Evolutionary conservation across 2,888 invertebrate species (phyloP).

Genomic region (Ephialtes manifestator): DNA sequence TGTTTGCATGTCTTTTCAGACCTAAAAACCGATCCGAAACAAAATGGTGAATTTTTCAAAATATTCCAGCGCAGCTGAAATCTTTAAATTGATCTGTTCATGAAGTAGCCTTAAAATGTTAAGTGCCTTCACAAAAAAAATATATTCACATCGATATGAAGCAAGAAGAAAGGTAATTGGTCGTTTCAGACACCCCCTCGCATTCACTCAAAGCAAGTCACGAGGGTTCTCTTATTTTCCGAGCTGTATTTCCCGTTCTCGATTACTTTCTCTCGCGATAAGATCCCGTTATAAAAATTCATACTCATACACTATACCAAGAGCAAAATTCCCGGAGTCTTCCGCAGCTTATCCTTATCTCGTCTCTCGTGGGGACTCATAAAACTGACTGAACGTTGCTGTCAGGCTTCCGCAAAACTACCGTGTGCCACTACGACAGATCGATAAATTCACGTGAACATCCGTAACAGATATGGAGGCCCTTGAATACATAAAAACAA

Average conservation of each 20-base stretch:
- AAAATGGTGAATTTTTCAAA: neutral
- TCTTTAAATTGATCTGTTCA: neutral
- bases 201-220: constrained; percentile 57
- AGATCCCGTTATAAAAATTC: constrained; percentile 84
- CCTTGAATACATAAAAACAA: constrained; percentile 4
- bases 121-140: constrained; percentile 42
- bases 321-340: constrained; percentile 75
- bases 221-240: constrained; percentile 64
- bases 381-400: constrained; percentile 77
- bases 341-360: constrained; percentile 76
- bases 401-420: constrained; percentile 66
- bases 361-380: constrained; percentile 81
- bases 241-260: constrained; percentile 66
- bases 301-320: constrained; percentile 75
- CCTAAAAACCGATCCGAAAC: neutral
- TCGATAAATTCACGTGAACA: constrained; percentile 84
- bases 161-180: constrained; percentile 65
- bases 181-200: constrained; percentile 65
- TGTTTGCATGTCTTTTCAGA: neutral
- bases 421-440: constrained; percentile 74
- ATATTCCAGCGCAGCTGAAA: neutral
- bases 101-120: constrained; percentile 21
- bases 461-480: constrained; percentile 67
- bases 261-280: constrained; percentile 76
- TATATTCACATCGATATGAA: constrained; percentile 57